Percentiles rank a stretch among this genome's conserved stretches.
phyloP scores from a whole-genome alignment of 2,113 vertebrate species.

The Protobothrops mucrosquamatus region DNA sequence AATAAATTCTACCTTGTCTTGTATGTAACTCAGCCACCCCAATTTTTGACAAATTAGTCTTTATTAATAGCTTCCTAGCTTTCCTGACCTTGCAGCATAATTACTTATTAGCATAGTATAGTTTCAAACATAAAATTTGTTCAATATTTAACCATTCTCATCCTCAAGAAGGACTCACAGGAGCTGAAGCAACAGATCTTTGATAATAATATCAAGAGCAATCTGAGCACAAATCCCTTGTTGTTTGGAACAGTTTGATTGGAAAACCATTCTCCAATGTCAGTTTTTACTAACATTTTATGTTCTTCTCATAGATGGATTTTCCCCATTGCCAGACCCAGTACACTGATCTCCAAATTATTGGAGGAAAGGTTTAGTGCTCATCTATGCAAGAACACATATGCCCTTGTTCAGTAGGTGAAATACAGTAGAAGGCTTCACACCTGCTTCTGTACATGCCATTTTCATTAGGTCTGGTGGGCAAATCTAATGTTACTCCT shows the following conservation, averaged over 20 bases:
- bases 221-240: not conserved
- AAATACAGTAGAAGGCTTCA: not conserved
- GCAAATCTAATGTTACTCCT: not conserved
- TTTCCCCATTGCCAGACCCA: not conserved
- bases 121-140: not conserved
- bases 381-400: not conserved
- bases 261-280: not conserved
- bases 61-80: not conserved
- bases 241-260: not conserved
- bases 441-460: not conserved
- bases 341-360: not conserved
- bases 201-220: not conserved
- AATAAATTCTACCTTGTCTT: not conserved
- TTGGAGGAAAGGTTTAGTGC: not conserved
- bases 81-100: not conserved
- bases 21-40: not conserved
- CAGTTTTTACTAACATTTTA: not conserved
- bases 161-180: not conserved
- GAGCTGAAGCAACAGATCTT: not conserved
- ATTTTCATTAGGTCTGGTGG: not conserved
- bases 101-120: not conserved
- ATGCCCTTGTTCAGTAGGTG: not conserved
- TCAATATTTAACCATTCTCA: not conserved
- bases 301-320: not conserved
- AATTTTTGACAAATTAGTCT: not conserved